Evolutionary conservation across 2,113 vertebrate species (phyloP).

Genomic region (Corythornis madagascariensis): DNA sequence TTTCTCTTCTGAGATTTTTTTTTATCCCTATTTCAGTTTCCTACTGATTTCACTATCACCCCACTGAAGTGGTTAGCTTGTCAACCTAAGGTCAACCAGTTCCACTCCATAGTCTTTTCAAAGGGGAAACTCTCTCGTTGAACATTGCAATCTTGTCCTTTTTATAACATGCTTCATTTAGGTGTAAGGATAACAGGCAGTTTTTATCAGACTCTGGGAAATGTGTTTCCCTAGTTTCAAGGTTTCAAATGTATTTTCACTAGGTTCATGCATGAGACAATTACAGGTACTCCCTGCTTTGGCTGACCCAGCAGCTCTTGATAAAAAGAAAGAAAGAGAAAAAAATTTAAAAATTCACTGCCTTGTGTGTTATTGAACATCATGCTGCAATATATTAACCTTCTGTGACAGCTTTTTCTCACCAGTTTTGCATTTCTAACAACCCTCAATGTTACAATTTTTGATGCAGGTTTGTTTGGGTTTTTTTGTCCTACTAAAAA

Average conservation of each 20-base stretch:
- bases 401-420: neutral
- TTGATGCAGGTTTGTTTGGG: neutral
- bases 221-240: neutral
- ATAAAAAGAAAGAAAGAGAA: neutral
- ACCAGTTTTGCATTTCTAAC: neutral
- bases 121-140: neutral
- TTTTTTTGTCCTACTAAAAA: neutral
- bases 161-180: neutral
- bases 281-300: neutral
- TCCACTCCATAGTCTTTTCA: neutral
- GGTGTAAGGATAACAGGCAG: neutral
- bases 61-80: neutral
- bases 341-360: neutral
- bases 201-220: conserved; percentile 4
- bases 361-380: neutral
- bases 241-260: neutral
- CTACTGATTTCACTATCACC: neutral
- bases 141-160: neutral
- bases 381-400: neutral
- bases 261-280: neutral
- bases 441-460: neutral
- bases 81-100: neutral
- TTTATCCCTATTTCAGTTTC: neutral
- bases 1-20: neutral
- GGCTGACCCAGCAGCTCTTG: neutral